Evolutionary conservation across 2,797 vertebrate genomes (phyloP), one percentile per base, ranked within the genome.

Genomic region (Lithobates sylvaticus): DNA sequence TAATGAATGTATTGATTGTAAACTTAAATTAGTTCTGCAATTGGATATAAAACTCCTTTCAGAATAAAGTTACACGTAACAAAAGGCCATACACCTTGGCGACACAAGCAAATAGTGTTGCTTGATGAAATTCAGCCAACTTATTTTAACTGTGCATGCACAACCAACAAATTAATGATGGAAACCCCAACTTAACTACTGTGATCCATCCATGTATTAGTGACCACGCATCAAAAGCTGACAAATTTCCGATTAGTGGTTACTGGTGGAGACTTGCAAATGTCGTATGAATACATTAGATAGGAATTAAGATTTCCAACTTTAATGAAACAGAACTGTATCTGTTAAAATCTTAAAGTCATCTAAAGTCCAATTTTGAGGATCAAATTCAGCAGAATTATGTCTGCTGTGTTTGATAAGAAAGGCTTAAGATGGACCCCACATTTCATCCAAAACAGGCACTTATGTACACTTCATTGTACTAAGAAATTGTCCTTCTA

Each of bases 401-500:
- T 34, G 23, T 34, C 15, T 29, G 58, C 47, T 23, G 9, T 58
- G 23, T 29, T 69, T 58, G 36, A 34, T 16, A 32, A 39, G 64
- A 73, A 82, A 86, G 27, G 67, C 50, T 44, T 78, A 18, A 81
- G 58, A 73, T 65, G 58, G 34, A 64, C 21, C 5, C 21, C 5
- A n/a, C 54, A n/a, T 80, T 81, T 72, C 32, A 77, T 72, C 50
- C 50, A 65, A 70, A 44, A n/a, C 78, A 86, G 85, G 85, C 85
- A 86, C 85, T 86, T 86, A 68, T 70, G 79, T 77, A 65, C 71
- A 64, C 39, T n/a, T 58, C 39, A 15, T 65, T 76, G n/a, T 70
- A 76, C 42, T 64, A 44, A 75, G n/a, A 82, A 61, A 21, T 76
- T 23, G 21, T 34, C 10, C 29, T 74, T 73, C 6, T 64, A 75